Percentiles rank a stretch among this genome's conserved stretches.
Evolutionary conservation across 2,888 invertebrate species (phyloP).

Genomic region (Heliconius ismenius): DNA sequence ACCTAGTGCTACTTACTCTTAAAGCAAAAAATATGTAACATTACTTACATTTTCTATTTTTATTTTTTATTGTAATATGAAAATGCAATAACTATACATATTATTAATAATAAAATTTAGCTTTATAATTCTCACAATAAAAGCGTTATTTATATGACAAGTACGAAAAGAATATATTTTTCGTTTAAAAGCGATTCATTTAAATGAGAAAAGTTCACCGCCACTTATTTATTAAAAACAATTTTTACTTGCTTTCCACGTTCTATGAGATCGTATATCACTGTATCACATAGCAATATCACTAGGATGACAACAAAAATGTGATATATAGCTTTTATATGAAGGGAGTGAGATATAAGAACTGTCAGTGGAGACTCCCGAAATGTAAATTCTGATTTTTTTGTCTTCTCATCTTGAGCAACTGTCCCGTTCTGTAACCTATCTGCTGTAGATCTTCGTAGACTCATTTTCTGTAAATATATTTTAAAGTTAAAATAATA

Average conservation of each 20-base stretch:
- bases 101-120: neutral
- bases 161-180: neutral
- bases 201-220: slow-evolving; percentile 6
- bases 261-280: slow-evolving; percentile 87
- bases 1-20: too few relatives aligned
- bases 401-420: slow-evolving; percentile 49
- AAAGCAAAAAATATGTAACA: too few relatives aligned
- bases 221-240: slow-evolving; percentile 6
- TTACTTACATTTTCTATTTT: neutral
- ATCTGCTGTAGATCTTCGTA: slow-evolving; percentile 47
- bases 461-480: slow-evolving; percentile 38
- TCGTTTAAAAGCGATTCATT: neutral
- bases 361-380: slow-evolving; percentile 91
- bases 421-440: slow-evolving; percentile 52
- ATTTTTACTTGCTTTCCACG: slow-evolving; percentile 86
- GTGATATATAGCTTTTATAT: slow-evolving; percentile 92
- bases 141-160: neutral
- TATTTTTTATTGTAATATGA: neutral
- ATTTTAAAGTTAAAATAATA: slow-evolving; percentile 23
- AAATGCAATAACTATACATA: neutral
- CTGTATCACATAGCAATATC: slow-evolving; percentile 86
- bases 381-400: slow-evolving; percentile 79
- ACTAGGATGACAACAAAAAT: slow-evolving; percentile 90
- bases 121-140: neutral
- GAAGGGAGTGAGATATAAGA: slow-evolving; percentile 86